Evolutionary conservation across 2,888 invertebrate species (phyloP).

Genomic region (Branchellion lobata): DNA sequence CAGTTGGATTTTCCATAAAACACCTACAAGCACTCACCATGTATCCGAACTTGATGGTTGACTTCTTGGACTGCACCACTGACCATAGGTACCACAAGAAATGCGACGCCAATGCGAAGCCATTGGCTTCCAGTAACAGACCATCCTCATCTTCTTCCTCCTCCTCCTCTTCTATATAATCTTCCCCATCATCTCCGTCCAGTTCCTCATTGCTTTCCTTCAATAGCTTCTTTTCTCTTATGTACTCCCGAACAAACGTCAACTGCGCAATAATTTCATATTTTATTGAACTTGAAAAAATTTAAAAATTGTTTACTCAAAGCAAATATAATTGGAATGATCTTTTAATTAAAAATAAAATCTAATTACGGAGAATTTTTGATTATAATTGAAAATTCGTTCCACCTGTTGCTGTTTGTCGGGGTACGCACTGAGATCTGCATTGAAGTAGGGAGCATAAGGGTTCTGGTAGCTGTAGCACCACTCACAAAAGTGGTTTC

Average conservation of each 20-base stretch:
- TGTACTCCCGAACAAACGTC: constrained; percentile 47
- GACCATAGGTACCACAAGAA: constrained; percentile 93
- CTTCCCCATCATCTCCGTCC: not conserved
- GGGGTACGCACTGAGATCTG: constrained; percentile 71
- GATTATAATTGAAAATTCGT: too few species aligned
- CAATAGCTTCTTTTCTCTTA: constrained; percentile 30
- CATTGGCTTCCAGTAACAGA: constrained; percentile 75
- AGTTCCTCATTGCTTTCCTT: not conserved
- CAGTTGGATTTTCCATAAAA: too few species aligned
- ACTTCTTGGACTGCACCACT: constrained; percentile 80
- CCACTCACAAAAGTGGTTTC: constrained; percentile 63
- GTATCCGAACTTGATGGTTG: constrained; percentile 89
- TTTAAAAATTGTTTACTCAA: not conserved
- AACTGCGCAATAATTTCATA: constrained; percentile 45
- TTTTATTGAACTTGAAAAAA: not conserved
- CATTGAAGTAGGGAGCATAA: constrained; percentile 57
- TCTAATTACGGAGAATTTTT: too few species aligned
- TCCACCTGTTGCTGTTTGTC: constrained; percentile 75
- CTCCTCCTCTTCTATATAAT: constrained; percentile 35
- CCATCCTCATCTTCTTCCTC: constrained; percentile 53
- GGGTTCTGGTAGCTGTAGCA: constrained; percentile 58
- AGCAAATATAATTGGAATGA: too few species aligned
- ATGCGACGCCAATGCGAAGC: constrained; percentile 83
- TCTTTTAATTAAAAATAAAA: too few species aligned
- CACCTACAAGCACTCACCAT: too few species aligned